These are phyloP conservation scores for Microdon myrmicae DNA, from an alignment of 2,888 invertebrate genomes.

Conservation along the genomic window DNA sequence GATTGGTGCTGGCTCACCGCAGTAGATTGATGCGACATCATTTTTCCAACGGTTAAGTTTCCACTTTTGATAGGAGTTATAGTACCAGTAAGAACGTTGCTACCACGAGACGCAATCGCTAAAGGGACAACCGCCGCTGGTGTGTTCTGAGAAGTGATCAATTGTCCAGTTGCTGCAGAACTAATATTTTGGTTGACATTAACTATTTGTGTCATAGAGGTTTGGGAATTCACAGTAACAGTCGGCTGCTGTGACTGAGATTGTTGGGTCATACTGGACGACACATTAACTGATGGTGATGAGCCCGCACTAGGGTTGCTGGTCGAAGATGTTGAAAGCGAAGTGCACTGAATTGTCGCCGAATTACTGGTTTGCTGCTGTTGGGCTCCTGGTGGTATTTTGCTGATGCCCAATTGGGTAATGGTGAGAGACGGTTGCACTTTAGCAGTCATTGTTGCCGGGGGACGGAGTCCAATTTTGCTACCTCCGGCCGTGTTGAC, in stretches of 20 bases:
- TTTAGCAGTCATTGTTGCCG: constrained; percentile 65
- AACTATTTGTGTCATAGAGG: constrained; percentile 57
- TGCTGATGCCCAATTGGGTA: constrained; percentile 63
- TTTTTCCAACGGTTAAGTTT: constrained; percentile 64
- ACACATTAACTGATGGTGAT: constrained; percentile 23
- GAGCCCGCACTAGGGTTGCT: constrained; percentile 33
- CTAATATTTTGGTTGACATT: constrained; percentile 57
- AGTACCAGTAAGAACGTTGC: constrained; percentile 63
- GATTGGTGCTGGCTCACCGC: constrained; percentile 19
- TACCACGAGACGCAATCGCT: constrained; percentile 60
- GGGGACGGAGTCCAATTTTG: constrained; percentile 64
- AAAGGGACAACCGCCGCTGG: constrained; percentile 64
- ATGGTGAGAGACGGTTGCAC: constrained; percentile 66
- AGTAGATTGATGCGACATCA: constrained; percentile 59
- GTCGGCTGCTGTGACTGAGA: constrained; percentile 38
- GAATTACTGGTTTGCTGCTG: constrained; percentile 49
- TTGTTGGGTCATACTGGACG: constrained; percentile 19
- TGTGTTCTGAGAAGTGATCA: constrained; percentile 57
- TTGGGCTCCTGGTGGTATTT: constrained; percentile 56
- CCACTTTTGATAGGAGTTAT: constrained; percentile 64
- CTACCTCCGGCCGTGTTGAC: constrained; percentile 60
- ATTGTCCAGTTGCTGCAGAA: constrained; percentile 53
- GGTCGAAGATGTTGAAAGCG: constrained; percentile 24
- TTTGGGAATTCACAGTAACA: constrained; percentile 46
- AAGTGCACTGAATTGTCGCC: constrained; percentile 57